A percentile compares a stretch with the other conserved stretches of the same genome.
Evolutionary conservation across 2,113 vertebrate genomes (phyloP).

Genomic region (Sapajus apella): DNA sequence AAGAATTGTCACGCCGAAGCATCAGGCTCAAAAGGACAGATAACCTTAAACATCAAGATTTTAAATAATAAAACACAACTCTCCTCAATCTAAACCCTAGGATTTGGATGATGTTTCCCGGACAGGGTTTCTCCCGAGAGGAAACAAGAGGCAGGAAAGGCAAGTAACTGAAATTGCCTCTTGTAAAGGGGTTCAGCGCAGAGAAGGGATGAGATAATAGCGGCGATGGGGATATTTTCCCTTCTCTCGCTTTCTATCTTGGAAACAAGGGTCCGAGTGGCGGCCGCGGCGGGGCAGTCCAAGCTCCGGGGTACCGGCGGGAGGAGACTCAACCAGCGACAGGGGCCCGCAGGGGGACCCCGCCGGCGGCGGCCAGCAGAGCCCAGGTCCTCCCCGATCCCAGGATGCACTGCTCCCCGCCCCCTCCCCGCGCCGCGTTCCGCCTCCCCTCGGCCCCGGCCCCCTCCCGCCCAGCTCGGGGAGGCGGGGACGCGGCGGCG

Average conservation of each 20-base stretch:
- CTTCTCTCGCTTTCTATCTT: background rate
- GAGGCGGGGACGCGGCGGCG: constrained; percentile 73
- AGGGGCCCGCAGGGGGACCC: fast-evolving
- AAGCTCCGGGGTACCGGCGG: fast-evolving
- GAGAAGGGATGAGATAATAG: background rate
- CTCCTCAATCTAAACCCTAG: background rate
- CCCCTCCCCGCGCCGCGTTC: constrained; percentile 54
- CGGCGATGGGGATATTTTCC: background rate
- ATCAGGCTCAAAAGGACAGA: background rate
- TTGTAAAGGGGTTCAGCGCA: background rate
- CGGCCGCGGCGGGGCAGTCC: background rate
- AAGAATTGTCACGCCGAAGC: background rate
- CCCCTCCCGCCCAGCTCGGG: constrained; percentile 58
- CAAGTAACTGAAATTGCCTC: background rate
- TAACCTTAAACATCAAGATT: background rate
- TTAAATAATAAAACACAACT: background rate
- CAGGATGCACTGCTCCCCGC: constrained; percentile 72
- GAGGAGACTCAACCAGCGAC: fast-evolving
- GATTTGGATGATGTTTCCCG: background rate
- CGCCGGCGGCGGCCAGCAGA: fast-evolving
- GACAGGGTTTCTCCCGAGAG: background rate
- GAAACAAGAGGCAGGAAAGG: background rate
- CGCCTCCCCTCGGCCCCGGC: constrained; percentile 17
- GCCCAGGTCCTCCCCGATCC: constrained; percentile 64
- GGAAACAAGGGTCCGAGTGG: background rate